Evolutionary conservation across 2,888 invertebrate genomes (phyloP).

Genomic region (Himalopsyche tibetana): DNA sequence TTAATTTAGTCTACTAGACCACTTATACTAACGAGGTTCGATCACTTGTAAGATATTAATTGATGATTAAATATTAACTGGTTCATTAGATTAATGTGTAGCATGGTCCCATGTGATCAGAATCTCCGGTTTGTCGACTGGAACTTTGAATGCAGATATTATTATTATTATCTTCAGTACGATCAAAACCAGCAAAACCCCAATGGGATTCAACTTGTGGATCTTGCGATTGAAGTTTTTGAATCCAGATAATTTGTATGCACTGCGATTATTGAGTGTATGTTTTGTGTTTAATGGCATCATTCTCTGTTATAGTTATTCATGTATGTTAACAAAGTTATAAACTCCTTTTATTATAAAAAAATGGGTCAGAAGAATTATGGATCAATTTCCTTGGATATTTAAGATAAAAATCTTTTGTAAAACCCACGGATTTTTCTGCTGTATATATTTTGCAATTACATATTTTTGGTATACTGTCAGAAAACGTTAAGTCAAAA

Average conservation of each 20-base stretch:
- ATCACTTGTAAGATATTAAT: slow-evolving; percentile 53
- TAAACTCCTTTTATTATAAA: too few relatives aligned
- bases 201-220: background rate
- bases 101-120: background rate
- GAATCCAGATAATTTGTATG: slow-evolving; percentile 22
- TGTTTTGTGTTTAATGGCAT: background rate
- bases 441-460: too few relatives aligned
- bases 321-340: too few relatives aligned
- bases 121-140: background rate
- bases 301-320: background rate
- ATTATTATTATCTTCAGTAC: background rate
- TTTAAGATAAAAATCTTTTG: too few relatives aligned
- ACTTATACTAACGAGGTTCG: slow-evolving; percentile 49
- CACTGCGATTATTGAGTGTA: background rate
- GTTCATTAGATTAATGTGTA: slow-evolving; percentile 55
- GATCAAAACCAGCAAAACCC: background rate
- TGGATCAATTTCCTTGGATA: too few relatives aligned
- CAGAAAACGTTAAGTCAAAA: too few relatives aligned
- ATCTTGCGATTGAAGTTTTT: background rate
- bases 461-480: too few relatives aligned
- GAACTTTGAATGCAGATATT: slow-evolving; percentile 8
- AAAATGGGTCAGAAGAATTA: too few relatives aligned
- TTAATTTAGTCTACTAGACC: background rate
- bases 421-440: too few relatives aligned
- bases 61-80: slow-evolving; percentile 58